These are phyloP conservation scores for Triplophysa siluroides DNA, from an alignment of 2,113 vertebrate species.

Conservation along the genomic window DNA sequence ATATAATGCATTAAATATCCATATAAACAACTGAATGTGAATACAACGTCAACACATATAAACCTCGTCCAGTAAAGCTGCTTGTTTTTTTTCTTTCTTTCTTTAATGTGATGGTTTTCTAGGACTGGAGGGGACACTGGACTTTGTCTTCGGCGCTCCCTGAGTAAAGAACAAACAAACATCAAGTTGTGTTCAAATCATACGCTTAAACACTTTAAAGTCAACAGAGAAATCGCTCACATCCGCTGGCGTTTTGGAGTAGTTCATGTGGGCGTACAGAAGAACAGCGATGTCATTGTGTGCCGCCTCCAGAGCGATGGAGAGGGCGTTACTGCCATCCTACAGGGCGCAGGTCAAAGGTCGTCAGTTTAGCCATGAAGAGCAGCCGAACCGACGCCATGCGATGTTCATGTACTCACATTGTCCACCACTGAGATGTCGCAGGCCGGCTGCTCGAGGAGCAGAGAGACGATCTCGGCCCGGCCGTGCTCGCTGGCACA, in stretches of 20 bases:
- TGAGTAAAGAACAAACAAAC: conserved; percentile 51
- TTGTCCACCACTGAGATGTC: conserved; percentile 84
- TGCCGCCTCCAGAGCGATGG: conserved; percentile 87
- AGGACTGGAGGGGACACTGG: conserved; percentile 63
- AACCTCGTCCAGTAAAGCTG: conserved; percentile 70
- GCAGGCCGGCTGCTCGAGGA: conserved; percentile 85
- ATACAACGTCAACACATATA: conserved; percentile 66
- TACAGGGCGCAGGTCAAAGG: conserved; percentile 56
- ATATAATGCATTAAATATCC: conserved; percentile 61
- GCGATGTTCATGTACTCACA: conserved; percentile 68
- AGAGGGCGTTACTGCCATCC: conserved; percentile 92
- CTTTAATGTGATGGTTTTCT: conserved; percentile 53
- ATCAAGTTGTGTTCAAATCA: not conserved
- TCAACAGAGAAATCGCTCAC: conserved; percentile 67
- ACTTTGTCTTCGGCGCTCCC: conserved; percentile 67
- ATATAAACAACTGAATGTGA: conserved; percentile 63
- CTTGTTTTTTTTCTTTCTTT: too few relatives aligned
- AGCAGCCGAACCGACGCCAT: not conserved
- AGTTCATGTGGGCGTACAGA: conserved; percentile 83
- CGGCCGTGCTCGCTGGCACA: conserved; percentile 92
- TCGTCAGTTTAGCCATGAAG: conserved; percentile 10
- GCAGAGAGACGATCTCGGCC: conserved; percentile 82
- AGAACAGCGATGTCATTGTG: conserved; percentile 90
- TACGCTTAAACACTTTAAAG: too few relatives aligned
- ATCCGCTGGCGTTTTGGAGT: conserved; percentile 60